Evolutionary conservation across 30 jellyfish, hydroid and myxozoan species (phyloP), one percentile per base, ranked within the genome.

Genomic region (Clytia hemisphaerica): DNA sequence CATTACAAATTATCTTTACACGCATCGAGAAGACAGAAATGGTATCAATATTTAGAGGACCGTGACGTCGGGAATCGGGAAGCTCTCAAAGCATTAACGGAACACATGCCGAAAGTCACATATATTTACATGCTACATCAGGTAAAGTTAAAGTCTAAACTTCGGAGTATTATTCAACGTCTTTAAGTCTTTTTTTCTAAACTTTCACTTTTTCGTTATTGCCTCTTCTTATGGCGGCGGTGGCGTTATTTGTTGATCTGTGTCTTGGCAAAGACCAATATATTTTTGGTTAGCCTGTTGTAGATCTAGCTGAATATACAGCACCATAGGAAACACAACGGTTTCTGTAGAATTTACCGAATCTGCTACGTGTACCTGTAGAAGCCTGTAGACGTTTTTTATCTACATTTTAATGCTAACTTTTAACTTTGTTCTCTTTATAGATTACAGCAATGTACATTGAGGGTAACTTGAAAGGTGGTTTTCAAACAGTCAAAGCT

Each of bases 361-460:
- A n/a, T 46, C 5, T 4, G 24, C 60, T 9, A 46, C 9, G 10
- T 46, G 60, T 9, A 4, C 16, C 10, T 7, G 53, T 7, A 46
- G 24, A 4, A 46, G 18, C 25, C 60, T 9, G 18, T 26, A 9
- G 24, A 46, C 30, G 60, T n/a, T 26, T 26, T 46, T 40, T n/a
- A 40, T 40, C 25, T 26, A n/a, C 5, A 3, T 3, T n/a, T 46
- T 46, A 2, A 57, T 22, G n/a, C 15, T 10, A 42, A 12, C n/a
- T n/a, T 42, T 12, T 12, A 42, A 42, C n/a, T 10, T 27, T 45
- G 38, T 61, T 30, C 28, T 62, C 74, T 37, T 55, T n/a, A 5
- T 72, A 87, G 97, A 87, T 87, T 34, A 87, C 97, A 12, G 97
- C 97, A 16, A 87, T 87, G 97, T 87, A 87, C 72, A 79, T 87